These are phyloP conservation scores for Hypotaenidia philippensis DNA, from an alignment of 2,797 vertebrate genomes.

Conservation along the genomic window DNA sequence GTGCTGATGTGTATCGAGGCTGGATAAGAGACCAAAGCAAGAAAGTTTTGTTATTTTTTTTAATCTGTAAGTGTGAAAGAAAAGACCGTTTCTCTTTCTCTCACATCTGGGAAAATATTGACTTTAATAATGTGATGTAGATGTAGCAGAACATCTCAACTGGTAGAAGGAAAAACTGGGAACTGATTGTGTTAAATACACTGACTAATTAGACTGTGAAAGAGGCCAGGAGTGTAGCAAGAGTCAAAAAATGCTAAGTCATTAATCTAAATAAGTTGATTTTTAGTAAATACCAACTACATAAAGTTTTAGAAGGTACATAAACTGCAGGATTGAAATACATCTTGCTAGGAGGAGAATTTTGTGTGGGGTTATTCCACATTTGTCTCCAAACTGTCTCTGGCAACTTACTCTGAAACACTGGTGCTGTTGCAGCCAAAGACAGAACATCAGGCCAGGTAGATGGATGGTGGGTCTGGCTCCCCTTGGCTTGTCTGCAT, in stretches of 20 bases:
- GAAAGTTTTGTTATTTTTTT: background rate
- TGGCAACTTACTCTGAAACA: background rate
- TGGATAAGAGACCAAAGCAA: slow-evolving; percentile 16
- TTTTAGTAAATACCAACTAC: background rate
- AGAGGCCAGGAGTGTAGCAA: background rate
- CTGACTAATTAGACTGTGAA: background rate
- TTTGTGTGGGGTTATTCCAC: background rate
- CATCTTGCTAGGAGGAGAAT: background rate
- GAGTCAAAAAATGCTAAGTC: background rate
- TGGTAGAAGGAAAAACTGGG: background rate
- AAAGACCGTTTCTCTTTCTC: background rate
- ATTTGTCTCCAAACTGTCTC: background rate
- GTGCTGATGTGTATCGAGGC: background rate
- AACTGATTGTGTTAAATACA: background rate
- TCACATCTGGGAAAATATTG: background rate
- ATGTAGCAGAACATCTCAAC: background rate
- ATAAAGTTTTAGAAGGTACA: background rate
- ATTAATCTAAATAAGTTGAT: background rate
- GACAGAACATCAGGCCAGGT: background rate
- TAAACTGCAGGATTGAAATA: background rate
- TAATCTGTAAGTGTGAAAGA: background rate
- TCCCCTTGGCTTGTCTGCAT: background rate
- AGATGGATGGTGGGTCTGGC: background rate
- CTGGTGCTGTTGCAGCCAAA: background rate
- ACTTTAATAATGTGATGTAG: background rate